Evolutionary conservation across 37 sponge, comb jelly and placozoan genomes (phyloP).

Genomic region (Beroe ovata): DNA sequence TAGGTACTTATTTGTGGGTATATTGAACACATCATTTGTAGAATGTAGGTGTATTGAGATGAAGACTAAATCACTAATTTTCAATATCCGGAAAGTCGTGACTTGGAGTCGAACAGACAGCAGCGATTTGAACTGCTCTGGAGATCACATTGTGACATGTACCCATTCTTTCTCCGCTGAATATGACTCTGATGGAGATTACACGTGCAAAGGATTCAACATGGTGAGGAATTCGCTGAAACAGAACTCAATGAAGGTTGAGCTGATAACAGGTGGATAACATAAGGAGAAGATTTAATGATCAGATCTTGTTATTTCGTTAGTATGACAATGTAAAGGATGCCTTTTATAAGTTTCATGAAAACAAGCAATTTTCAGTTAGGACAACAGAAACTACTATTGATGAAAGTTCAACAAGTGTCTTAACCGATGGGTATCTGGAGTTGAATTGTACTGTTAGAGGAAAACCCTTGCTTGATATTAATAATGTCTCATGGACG

Average conservation of each 20-base stretch:
- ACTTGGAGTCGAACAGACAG: neutral
- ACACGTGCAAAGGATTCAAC: neutral
- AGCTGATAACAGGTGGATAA: neutral
- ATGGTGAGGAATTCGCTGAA: neutral
- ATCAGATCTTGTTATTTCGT: too few species aligned
- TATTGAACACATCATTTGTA: too few species aligned
- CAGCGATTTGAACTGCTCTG: neutral
- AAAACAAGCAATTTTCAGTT: too few species aligned
- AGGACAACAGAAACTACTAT: neutral
- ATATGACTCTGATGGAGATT: conserved; percentile 7
- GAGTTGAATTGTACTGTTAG: neutral
- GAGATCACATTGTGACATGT: neutral
- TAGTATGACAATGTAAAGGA: too few species aligned
- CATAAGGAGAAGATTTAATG: too few species aligned
- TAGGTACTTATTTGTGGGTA: too few species aligned
- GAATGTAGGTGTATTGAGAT: too few species aligned
- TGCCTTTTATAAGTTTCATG: too few species aligned
- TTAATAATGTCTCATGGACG: neutral
- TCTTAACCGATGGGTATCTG: neutral
- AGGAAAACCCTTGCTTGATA: conserved; percentile 14
- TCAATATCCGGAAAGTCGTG: too few species aligned
- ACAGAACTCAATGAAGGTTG: neutral
- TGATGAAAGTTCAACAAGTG: neutral
- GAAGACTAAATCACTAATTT: too few species aligned
- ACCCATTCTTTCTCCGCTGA: neutral